phyloP scores from a whole-genome alignment of 2,113 vertebrate genomes.

The Haemorhous mexicanus region DNA sequence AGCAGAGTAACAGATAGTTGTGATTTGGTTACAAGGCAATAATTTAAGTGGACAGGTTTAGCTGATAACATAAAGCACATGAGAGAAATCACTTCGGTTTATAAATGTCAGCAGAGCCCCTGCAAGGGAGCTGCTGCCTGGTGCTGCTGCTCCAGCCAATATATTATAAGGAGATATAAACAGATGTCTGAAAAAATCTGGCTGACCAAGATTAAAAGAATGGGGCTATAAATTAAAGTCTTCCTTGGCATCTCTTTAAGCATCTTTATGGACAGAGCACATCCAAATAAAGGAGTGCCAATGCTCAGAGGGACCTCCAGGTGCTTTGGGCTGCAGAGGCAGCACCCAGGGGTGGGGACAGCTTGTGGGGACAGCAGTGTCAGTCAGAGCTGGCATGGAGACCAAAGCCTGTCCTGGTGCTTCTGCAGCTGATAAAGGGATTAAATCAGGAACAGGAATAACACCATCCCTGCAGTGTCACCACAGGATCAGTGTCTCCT shows the following conservation, averaged over 20 bases:
- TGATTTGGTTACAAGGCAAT: slow-evolving; percentile 74
- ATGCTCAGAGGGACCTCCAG: background rate
- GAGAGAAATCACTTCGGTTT: slow-evolving; percentile 70
- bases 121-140: slow-evolving; percentile 61
- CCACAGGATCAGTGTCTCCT: background rate
- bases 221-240: slow-evolving; percentile 64
- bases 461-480: background rate
- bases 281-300: background rate
- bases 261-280: background rate
- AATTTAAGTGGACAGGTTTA: slow-evolving; percentile 75
- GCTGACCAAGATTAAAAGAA: slow-evolving; percentile 73
- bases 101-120: slow-evolving; percentile 72
- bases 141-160: slow-evolving; percentile 60
- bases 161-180: slow-evolving; percentile 67
- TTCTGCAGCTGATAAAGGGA: background rate
- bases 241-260: background rate
- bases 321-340: background rate
- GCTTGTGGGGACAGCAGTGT: background rate
- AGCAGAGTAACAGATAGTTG: slow-evolving; percentile 69
- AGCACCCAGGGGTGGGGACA: rapidly evolving
- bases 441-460: background rate
- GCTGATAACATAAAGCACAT: slow-evolving; percentile 74
- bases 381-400: background rate
- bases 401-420: background rate
- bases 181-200: slow-evolving; percentile 66